Conservation (phyloP, 2,888 invertebrate species). For the Tineola bisselliella region DNA sequence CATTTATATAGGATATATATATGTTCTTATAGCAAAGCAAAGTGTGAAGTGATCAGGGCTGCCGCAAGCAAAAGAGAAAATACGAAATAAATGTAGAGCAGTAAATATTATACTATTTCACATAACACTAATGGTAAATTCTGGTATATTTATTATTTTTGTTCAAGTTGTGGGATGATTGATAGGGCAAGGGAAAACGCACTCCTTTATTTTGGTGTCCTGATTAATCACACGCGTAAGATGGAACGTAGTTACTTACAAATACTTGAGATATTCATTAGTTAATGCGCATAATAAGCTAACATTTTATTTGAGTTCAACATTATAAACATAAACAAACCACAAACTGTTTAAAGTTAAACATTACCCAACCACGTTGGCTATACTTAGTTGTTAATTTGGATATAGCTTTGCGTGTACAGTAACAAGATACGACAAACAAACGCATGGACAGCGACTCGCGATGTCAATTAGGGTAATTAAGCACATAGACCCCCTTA, state of each 20-base stretch:
- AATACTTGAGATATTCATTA: neutral
- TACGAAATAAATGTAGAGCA: too few relatives aligned
- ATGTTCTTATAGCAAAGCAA: conserved; percentile 13
- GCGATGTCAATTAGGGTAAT: conserved; percentile 67
- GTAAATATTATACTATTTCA: too few relatives aligned
- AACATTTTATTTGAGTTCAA: neutral
- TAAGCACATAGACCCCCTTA: conserved; percentile 46
- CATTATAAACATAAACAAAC: too few relatives aligned
- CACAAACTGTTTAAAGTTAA: too few relatives aligned
- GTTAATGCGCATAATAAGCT: neutral
- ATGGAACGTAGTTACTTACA: neutral
- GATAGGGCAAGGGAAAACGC: conserved; percentile 53
- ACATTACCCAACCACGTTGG: neutral
- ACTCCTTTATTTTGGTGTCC: conserved; percentile 52
- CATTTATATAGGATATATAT: conserved; percentile 30
- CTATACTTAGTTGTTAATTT: neutral
- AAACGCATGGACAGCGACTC: conserved; percentile 64
- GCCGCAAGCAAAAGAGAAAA: neutral
- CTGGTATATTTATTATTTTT: neutral
- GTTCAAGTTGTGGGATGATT: conserved; percentile 43
- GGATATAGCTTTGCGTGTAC: conserved; percentile 20
- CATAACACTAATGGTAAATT: neutral
- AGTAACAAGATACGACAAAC: conserved; percentile 62
- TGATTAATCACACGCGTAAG: conserved; percentile 54
- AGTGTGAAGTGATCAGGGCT: neutral